Percentiles rank a stretch among this genome's conserved stretches.
Evolutionary conservation across 2,113 vertebrate species (phyloP).

Genomic region (Okapia johnstoni): DNA sequence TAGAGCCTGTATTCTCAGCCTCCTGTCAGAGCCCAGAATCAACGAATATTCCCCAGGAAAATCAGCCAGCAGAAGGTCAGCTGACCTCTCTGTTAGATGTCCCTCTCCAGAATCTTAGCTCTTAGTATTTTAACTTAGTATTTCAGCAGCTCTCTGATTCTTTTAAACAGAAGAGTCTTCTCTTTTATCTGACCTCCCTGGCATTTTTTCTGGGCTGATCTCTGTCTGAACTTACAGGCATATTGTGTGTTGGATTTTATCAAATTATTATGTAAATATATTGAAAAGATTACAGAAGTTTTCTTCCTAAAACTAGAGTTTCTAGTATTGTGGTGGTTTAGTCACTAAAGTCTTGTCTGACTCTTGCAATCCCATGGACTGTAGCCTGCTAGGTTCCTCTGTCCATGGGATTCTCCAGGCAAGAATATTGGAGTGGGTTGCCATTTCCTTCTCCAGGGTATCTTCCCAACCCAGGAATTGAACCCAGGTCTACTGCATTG

Average conservation of each 20-base stretch:
- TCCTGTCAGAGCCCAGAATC: neutral
- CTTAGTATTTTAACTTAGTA: neutral
- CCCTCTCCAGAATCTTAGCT: neutral
- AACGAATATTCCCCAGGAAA: neutral
- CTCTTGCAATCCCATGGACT: neutral
- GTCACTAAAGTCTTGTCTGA: neutral
- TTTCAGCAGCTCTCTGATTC: neutral
- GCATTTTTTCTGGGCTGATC: neutral
- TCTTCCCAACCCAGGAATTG: neutral
- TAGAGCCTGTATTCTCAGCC: neutral
- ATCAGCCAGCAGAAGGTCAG: neutral
- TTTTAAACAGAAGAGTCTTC: neutral
- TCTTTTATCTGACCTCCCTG: neutral
- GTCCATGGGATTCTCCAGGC: neutral
- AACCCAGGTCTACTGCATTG: neutral
- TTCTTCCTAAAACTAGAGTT: neutral
- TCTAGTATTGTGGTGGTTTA: neutral
- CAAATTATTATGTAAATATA: neutral
- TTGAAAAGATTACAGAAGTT: neutral
- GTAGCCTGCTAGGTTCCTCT: neutral
- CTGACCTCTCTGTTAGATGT: neutral
- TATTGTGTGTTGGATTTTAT: neutral
- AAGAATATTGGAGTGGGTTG: neutral
- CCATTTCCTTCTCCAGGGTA: neutral
- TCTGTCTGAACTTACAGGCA: neutral